phyloP scores from a whole-genome alignment of 2,797 vertebrate species.

The Uromys caudimaculatus region DNA sequence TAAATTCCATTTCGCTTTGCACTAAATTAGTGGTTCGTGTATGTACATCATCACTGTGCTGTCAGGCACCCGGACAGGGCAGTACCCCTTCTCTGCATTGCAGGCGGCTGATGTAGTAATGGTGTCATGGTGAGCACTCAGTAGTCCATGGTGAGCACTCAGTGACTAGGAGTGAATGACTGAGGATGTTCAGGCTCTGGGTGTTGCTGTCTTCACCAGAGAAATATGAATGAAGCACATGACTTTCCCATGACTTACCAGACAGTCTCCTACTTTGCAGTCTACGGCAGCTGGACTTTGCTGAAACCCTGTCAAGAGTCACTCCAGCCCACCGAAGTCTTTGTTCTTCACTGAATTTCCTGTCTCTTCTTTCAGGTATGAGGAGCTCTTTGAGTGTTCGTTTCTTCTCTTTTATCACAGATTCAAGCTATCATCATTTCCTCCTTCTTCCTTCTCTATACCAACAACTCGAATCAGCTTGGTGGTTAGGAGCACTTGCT shows the following conservation, averaged over 20 bases:
- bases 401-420: neutral
- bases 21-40: neutral
- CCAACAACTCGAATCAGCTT: neutral
- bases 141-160: fast-evolving
- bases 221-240: neutral
- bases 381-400: neutral
- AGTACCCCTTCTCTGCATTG: neutral
- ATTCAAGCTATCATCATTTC: neutral
- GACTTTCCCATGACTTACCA: neutral
- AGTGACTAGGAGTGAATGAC: neutral
- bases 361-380: neutral
- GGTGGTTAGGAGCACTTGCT: neutral
- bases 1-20: neutral
- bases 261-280: neutral
- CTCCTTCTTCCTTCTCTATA: neutral
- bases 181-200: neutral
- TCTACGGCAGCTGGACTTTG: too few relatives aligned
- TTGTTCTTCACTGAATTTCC: neutral
- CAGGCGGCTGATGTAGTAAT: neutral
- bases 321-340: neutral
- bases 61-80: too few relatives aligned
- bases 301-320: neutral
- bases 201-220: neutral
- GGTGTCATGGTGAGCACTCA: neutral
- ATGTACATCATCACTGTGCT: neutral